Base-by-base conservation (phyloP, 2,113 vertebrate species). In the Archilochus colubris region DNA sequence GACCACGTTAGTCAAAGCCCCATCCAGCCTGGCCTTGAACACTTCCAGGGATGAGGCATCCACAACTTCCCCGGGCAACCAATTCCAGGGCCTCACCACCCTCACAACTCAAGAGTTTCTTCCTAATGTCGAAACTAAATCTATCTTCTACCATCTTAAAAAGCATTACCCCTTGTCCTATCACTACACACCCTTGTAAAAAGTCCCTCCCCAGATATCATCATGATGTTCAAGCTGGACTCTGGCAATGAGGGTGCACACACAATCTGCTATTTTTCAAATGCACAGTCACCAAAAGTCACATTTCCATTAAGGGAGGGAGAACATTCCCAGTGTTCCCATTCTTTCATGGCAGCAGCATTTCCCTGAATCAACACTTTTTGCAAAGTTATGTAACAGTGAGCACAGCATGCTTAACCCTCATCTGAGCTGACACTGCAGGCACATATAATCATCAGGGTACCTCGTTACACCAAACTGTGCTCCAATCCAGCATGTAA, bases 331-430 rank as follows among this genome's bases (percentile, higher is more conserved):
- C 6, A 50, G 67, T 83, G 68, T 27, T 91, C 84, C 50, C 0
- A 1, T 54, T 89, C 91, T 61, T 79, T 88, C 89, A 83, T 0
- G 0, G 82, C 91, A 94, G 73, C 50, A 68, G 61, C 75, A 93
- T 83, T 95, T 88, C 85, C 91, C 91, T 73, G 93, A 93, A 86
- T 88, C 6, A 0, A 88, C 91, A 93, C 62, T 95, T 94, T 77
- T 77, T 67, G 53, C 23, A 21, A 58, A 48, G 76, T 90, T 95
- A 91, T 46, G 48, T 91, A 93, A 93, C 88, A 78, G 78, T 36
- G 46, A 73, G 50, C 55, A 63, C 75, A 84, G 53, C 64, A 51
- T 0, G 3, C 46, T 46, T 72, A 40, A 73, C 33, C 80, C 77
- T 57, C 24, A 81, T 58, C 54, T 16, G 40, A 88, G 69, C 73